Percentiles rank a stretch among this genome's conserved stretches.
These are phyloP conservation scores for Hemibagrus guttatus DNA, from an alignment of 2,797 vertebrate species.

Conservation along the genomic window DNA sequence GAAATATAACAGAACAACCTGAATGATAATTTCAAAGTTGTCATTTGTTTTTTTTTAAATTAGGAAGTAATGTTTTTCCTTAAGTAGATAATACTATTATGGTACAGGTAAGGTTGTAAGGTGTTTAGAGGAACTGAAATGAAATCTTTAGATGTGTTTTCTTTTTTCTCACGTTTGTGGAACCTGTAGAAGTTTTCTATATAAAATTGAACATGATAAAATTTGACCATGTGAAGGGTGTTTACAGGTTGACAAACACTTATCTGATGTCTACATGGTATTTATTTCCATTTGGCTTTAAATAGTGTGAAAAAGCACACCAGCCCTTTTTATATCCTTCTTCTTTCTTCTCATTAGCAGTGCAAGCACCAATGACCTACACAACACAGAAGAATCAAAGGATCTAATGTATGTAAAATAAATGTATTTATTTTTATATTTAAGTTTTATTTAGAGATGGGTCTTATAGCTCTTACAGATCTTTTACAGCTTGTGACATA, in stretches of 20 bases:
- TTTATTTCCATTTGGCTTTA: not conserved
- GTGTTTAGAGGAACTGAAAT: not conserved
- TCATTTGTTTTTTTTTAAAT: too few relatives aligned
- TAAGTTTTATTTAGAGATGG: not conserved
- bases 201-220: not conserved
- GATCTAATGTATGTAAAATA: conserved; percentile 45
- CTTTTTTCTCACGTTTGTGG: not conserved
- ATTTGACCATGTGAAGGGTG: not conserved
- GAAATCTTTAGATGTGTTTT: not conserved
- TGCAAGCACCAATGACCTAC: conserved; percentile 6
- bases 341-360: conserved; percentile 25
- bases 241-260: not conserved
- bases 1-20: not conserved
- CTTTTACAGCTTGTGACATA: not conserved
- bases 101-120: not conserved
- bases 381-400: conserved; percentile 2
- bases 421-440: too few relatives aligned
- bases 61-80: not conserved
- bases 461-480: not conserved
- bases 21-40: too few relatives aligned
- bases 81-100: not conserved
- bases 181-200: not conserved
- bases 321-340: not conserved
- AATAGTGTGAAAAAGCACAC: not conserved
- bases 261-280: not conserved